Evolutionary conservation across 2,797 vertebrate genomes (phyloP), one percentile per base, ranked within the genome.

Genomic region (Holocentrus rufus): DNA sequence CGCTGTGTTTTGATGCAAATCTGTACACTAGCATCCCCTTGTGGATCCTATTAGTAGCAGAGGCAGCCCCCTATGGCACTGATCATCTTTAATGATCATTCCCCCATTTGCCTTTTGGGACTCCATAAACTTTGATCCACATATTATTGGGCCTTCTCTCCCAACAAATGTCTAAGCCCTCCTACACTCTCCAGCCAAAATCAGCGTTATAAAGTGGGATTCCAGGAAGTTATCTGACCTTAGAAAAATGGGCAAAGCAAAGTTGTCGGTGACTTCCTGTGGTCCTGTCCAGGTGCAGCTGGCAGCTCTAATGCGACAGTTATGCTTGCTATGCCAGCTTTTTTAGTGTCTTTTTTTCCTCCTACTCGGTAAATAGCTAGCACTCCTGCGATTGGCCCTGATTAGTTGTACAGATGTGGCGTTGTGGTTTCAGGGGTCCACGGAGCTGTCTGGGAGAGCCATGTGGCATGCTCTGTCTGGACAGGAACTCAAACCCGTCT

Each of bases 351-450:
- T 42, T 65, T 13, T 42, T 52, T 47, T 36, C 6, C 54, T 55
- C 15, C 57, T 31, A 17, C 36, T 72, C 67, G 72, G 73, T 69
- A 61, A 70, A 70, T 61, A 69, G 68, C 15, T 52, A 15, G 76
- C 64, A 17, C 69, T 11, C 39, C 57, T 31, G 69, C 66, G 15
- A 30, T 77, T 47, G 31, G 46, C 63, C 22, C 72, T 80, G 86
- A 92, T 90, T 80, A 74, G 74, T 81, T 83, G 72, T 58, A 13
- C 91, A 92, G 89, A 88, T 91, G 87, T 87, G 57, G 64, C 53
- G 59, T 57, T 83, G 86, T 49, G 77, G 75, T 85, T 90, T 84
- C 62, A 47, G 63, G 81, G 82, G 73, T 82, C 66, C 57, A 8
- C 52, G 13, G 69, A 70, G 73, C 64, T 57, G 81, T 85, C 81